Conservation (phyloP, 1,140 invertebrate species). For the Cryptotermes secundus region DNA sequence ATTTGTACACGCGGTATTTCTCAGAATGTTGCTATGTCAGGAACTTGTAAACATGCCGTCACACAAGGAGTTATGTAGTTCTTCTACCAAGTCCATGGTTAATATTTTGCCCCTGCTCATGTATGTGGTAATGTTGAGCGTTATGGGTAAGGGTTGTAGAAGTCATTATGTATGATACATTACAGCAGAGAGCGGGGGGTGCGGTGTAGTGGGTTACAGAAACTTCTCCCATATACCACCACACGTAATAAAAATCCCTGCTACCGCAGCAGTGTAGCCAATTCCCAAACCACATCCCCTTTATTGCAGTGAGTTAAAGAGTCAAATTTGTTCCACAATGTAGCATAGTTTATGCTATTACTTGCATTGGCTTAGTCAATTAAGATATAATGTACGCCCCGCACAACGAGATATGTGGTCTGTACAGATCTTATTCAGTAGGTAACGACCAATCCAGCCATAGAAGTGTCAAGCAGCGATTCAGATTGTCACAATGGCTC, state of each 20-base stretch:
- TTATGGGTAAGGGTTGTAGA: background rate
- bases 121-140: background rate
- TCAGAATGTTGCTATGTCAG: too few relatives aligned
- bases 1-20: too few relatives aligned
- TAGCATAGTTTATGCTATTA: too few relatives aligned
- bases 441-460: too few relatives aligned
- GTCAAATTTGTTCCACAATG: background rate
- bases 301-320: background rate
- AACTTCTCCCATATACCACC: background rate
- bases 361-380: background rate
- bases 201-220: background rate
- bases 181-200: background rate
- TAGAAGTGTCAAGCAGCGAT: too few relatives aligned
- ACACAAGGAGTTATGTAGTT: background rate
- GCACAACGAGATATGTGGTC: too few relatives aligned
- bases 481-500: too few relatives aligned
- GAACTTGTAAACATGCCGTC: background rate
- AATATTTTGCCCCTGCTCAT: background rate
- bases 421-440: too few relatives aligned
- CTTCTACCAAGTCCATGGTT: background rate
- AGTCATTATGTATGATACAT: constrained; percentile 20
- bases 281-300: background rate
- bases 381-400: background rate
- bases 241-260: background rate
- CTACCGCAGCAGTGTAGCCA: background rate